phyloP scores from a whole-genome alignment of 1,140 invertebrate species.

The Rhizoglyphus robini region DNA sequence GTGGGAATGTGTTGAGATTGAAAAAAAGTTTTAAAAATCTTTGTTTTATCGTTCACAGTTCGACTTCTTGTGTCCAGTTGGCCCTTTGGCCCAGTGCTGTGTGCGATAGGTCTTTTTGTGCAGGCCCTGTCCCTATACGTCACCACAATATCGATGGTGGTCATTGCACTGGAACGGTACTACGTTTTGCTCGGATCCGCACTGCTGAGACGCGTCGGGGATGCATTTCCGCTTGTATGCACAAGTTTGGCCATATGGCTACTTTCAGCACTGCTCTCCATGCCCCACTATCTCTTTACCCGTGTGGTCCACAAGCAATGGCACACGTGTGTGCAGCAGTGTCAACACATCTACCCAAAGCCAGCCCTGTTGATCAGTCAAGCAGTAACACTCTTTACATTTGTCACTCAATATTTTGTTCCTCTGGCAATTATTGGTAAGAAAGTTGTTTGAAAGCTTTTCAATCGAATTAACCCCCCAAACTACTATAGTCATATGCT shows the following conservation, averaged over 20 bases:
- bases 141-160: slow-evolving; percentile 41
- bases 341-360: too few relatives aligned
- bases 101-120: slow-evolving; percentile 38
- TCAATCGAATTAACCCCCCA: background rate
- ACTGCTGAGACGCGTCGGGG: slow-evolving; percentile 33
- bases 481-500: background rate
- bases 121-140: slow-evolving; percentile 37
- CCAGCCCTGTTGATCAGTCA: too few relatives aligned
- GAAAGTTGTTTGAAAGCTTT: background rate
- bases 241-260: slow-evolving; percentile 79
- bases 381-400: too few relatives aligned
- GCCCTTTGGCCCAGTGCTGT: slow-evolving; percentile 38
- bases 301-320: slow-evolving; percentile 20
- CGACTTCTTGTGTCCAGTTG: slow-evolving; percentile 32
- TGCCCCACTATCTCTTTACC: slow-evolving; percentile 75
- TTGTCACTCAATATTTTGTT: background rate
- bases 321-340: background rate
- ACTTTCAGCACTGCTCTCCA: slow-evolving; percentile 64
- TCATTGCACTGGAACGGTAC: slow-evolving; percentile 41
- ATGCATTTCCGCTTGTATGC: background rate
- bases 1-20: too few relatives aligned
- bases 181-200: slow-evolving; percentile 39
- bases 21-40: too few relatives aligned
- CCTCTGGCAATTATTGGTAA: background rate
- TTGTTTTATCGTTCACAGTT: too few relatives aligned